These are phyloP conservation scores for Eledone cirrhosa DNA, from an alignment of 2,888 invertebrate genomes.

Conservation along the genomic window DNA sequence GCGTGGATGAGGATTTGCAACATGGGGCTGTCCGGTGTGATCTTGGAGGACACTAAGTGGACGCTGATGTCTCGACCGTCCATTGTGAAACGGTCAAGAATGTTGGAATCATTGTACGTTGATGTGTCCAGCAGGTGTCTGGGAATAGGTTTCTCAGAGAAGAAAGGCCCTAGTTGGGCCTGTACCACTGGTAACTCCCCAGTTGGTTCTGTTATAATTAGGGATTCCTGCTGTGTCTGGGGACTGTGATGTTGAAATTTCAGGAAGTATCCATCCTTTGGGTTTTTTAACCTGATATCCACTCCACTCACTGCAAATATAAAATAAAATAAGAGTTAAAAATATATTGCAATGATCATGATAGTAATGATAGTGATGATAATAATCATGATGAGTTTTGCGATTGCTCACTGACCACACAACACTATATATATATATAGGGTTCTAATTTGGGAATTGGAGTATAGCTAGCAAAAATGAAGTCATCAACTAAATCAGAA, in stretches of 20 bases:
- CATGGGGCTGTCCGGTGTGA: conserved; percentile 90
- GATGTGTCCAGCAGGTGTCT: conserved; percentile 37
- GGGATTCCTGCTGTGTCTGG: conserved; percentile 78
- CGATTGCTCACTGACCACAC: too few relatives aligned
- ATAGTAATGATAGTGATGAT: too few relatives aligned
- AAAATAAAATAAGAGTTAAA: conserved; percentile 8
- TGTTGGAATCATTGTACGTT: conserved; percentile 33
- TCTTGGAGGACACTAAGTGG: conserved; percentile 86
- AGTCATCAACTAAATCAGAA: too few relatives aligned
- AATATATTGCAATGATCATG: background rate
- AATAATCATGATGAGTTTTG: too few relatives aligned
- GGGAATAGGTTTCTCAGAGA: conserved; percentile 83
- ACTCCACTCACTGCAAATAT: conserved; percentile 49
- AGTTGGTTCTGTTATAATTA: conserved; percentile 90
- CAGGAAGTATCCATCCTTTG: conserved; percentile 62
- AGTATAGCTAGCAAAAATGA: too few relatives aligned
- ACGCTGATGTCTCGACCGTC: conserved; percentile 84
- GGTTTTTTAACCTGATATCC: conserved; percentile 59
- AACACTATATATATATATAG: too few relatives aligned
- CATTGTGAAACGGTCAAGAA: conserved; percentile 35
- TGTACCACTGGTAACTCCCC: conserved; percentile 85
- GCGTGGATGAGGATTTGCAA: conserved; percentile 91
- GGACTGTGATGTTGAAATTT: conserved; percentile 53
- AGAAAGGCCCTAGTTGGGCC: conserved; percentile 93
- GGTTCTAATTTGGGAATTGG: too few relatives aligned